Evolutionary conservation across 2,113 vertebrate genomes (phyloP).

Genomic region (Sander lucioperca): DNA sequence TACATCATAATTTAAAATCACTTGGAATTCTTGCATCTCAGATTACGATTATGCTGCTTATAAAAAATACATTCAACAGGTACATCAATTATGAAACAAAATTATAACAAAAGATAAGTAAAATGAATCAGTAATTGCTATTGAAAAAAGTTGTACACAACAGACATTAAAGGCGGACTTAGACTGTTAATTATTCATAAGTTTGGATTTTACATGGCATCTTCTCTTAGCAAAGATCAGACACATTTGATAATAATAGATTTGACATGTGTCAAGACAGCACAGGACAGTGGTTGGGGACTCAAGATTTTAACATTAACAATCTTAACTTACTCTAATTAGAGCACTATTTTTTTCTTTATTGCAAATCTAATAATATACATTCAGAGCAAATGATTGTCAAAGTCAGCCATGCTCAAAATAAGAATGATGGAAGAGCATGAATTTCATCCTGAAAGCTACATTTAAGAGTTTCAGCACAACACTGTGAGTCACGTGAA

Average conservation of each 20-base stretch:
- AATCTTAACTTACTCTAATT: background rate
- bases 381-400: slow-evolving; percentile 44
- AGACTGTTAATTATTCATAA: background rate
- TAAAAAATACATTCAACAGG: slow-evolving; percentile 82
- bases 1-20: slow-evolving; percentile 58
- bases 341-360: background rate
- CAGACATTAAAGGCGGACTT: slow-evolving; percentile 14
- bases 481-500: background rate
- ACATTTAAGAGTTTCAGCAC: background rate
- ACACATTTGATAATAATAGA: background rate
- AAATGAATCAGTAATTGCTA: slow-evolving; percentile 37
- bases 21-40: slow-evolving; percentile 69
- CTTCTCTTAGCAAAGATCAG: background rate
- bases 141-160: background rate
- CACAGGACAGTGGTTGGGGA: background rate
- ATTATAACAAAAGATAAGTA: slow-evolving; percentile 60
- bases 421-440: background rate
- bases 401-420: slow-evolving; percentile 16
- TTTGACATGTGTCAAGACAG: background rate
- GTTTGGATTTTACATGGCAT: background rate
- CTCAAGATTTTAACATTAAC: background rate
- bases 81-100: slow-evolving; percentile 65
- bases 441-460: slow-evolving; percentile 31
- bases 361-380: background rate
- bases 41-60: slow-evolving; percentile 68